A percentile compares a stretch with the other conserved stretches of the same genome.
Evolutionary conservation across 2,113 vertebrate genomes (phyloP).

Genomic region (Pedetes capensis): DNA sequence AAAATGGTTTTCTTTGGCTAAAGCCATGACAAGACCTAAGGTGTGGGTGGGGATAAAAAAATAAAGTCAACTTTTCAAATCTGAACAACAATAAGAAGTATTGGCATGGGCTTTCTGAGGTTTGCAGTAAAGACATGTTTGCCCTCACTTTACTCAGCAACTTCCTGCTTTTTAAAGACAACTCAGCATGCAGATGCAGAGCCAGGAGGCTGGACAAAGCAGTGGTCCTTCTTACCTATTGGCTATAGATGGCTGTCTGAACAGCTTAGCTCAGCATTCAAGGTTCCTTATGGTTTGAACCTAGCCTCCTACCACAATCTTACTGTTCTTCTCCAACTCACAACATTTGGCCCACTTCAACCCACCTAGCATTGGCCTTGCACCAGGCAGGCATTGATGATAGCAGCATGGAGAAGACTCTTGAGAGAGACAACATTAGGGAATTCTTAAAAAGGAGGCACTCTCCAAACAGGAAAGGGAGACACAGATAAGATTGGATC

Average conservation of each 20-base stretch:
- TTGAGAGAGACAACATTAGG: background rate
- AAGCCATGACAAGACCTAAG: constrained; percentile 35
- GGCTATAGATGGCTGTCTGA: too few relatives aligned
- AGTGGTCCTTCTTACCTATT: background rate
- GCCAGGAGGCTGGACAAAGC: background rate
- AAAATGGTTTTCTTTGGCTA: constrained; percentile 58
- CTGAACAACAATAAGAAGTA: constrained; percentile 38
- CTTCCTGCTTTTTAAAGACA: background rate
- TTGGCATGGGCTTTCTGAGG: background rate
- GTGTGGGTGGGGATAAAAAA: constrained; percentile 44
- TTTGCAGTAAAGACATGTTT: background rate
- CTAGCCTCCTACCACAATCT: background rate
- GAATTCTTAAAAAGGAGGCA: background rate
- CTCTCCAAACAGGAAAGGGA: background rate
- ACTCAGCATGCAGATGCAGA: background rate
- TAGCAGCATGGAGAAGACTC: background rate
- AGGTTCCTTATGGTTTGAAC: background rate
- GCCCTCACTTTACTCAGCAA: background rate
- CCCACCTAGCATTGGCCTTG: background rate
- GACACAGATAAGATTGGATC: background rate
- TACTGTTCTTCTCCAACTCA: background rate
- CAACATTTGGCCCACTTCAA: background rate
- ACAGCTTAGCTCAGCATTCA: background rate
- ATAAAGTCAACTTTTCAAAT: constrained; percentile 53
- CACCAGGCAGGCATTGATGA: background rate